Base-by-base conservation (phyloP, 2,797 vertebrate genomes). In the Gallirallus australis region DNA sequence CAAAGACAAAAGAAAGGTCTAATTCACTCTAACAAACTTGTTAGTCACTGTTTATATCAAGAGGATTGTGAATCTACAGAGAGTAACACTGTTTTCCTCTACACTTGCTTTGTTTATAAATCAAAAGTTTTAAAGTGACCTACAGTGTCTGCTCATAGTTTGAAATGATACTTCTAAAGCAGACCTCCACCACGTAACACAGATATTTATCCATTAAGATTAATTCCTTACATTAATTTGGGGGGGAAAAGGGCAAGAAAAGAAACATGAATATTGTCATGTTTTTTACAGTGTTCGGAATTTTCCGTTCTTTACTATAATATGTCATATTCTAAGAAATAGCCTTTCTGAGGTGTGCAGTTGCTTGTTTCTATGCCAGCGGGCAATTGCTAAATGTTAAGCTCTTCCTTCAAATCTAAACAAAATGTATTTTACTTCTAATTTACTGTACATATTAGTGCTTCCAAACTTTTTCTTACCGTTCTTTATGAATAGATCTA, bases 21-120 rank as follows among this genome's bases (percentile, higher is more conserved):
- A 99, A 99, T 99, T 99, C 98, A 98, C 97, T 98, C 98, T 99
- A 99, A 99, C 99, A 99, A 99, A 99, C 98, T 98, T 98, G 98
- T 98, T 98, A 97, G 98, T 98, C 98, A 95, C 97, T 98, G 98
- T 98, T 98, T 98, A 98, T 98, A 98, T 98, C 98, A 98, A 98
- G 97, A 97, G 97, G 94, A 98, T 97, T 97, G 95, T 93, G 97
- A 95, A 96, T 97, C 98, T 98, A 95, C 93, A 97, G 98, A 98
- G 98, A 97, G 95, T 96, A 98, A 97, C 94, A 96, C 89, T 97
- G 92, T 98, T 98, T 98, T 98, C 95, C 97, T 95, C 89, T 97
- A 75, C 42, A 76, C 42, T 96, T 97, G 89, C 96, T 98, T 97
- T 98, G 92, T 98, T 98, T 96, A 77, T 96, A 97, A 98, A 97